Evolutionary conservation across 2,888 invertebrate species (phyloP), one percentile per base, ranked within the genome.

Genomic region (Eugnorisma glareosa): DNA sequence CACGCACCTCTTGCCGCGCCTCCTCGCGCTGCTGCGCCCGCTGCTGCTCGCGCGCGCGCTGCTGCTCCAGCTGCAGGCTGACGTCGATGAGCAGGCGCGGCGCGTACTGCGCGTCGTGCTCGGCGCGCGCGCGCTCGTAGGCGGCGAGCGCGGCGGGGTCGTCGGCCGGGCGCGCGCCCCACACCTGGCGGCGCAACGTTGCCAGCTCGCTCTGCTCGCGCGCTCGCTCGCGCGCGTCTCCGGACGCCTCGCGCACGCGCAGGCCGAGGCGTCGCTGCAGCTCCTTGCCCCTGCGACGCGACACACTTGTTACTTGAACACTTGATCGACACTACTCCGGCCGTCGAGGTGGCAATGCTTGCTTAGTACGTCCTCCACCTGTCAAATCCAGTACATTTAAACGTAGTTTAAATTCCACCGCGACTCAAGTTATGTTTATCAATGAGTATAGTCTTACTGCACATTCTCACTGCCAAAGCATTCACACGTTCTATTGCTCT

Each of bases 161-260:
- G 95, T 97, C 97, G 63, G 78, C 68, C 51, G 97, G 97, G 97
- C 91, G 97, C 59, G 69, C 69, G 97, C 89, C 98, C 97, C 7
- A 97, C 97, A 77, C 98, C 97, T 90, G 87, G 81, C 85, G 86
- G 2, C 93, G 91, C 75, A 99, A 97, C 93, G 99, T 98, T 86
- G 98, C 98, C 83, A 99, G 97, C 96, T 99, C 83, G 37, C 2
- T 98, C 90, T 98, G 98, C 94, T 99, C 99, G 90, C 98, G 98
- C 90, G 98, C 98, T 28, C 99, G 97, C 96, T 99, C 99, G 89
- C 98, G 97, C 67, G 98, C 98, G 95, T 99, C 99, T 13, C 97
- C 97, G 93, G 99, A 99, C 10, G 99, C 98, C 95, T 99, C 99
- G 86, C 99, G 98, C 85, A 99, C 99, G 85, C 99, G 97, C 92